Conservation (phyloP, 2,888 invertebrate genomes). For the Dione juno region DNA sequence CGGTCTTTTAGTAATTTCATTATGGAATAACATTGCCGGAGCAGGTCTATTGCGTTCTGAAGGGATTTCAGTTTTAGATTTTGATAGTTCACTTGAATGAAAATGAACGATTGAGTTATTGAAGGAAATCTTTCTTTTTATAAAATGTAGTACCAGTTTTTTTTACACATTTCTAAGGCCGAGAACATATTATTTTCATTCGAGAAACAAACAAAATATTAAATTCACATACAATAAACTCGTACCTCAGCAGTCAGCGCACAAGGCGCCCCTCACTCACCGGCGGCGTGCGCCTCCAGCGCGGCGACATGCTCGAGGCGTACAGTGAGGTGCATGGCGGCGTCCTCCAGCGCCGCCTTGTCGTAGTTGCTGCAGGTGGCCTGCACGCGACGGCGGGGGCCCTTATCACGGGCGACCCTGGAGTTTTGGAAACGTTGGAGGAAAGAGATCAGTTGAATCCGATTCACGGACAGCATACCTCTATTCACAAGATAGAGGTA, state of each 20-base stretch:
- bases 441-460: no score
- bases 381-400: constrained; percentile 84
- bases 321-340: constrained; percentile 86
- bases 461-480: no score
- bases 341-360: constrained; percentile 86
- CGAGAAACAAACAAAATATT: no score
- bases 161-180: no score
- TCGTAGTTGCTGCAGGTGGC: constrained; percentile 88
- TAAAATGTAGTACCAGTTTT: no score
- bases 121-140: no score
- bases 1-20: constrained; percentile 76
- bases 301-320: constrained; percentile 89
- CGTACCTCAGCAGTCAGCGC: no score
- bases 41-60: constrained; percentile 80
- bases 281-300: constrained; percentile 85
- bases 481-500: no score
- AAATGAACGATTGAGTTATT: constrained; percentile 47
- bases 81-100: constrained; percentile 66
- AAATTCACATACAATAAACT: no score
- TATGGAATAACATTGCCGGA: constrained; percentile 82
- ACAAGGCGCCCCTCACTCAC: no score
- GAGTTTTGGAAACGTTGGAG: no score
- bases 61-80: constrained; percentile 82
- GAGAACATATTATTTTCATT: no score
- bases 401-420: constrained; percentile 72